phyloP scores from a whole-genome alignment of 2,113 vertebrate genomes.

The Dipodomys merriami region DNA sequence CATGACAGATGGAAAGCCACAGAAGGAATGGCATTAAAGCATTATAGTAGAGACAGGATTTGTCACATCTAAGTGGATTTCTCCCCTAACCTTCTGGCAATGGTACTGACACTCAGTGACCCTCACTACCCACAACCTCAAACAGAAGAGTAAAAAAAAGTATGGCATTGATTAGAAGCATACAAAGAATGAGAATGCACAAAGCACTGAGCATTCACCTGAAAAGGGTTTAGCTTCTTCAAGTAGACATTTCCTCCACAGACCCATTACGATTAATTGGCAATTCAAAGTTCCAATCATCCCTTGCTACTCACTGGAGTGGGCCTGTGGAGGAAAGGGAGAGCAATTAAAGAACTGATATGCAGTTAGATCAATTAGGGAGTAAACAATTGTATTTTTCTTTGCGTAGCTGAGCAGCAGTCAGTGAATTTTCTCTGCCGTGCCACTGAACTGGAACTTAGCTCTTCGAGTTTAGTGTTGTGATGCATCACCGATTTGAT shows the following conservation, averaged over 20 bases:
- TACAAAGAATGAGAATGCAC: not conserved
- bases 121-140: too few species aligned
- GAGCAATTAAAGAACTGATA: not conserved
- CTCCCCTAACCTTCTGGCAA: not conserved
- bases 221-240: not conserved
- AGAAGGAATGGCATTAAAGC: not conserved
- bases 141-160: not conserved
- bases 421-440: not conserved
- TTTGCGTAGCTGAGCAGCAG: not conserved
- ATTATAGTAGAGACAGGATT: not conserved
- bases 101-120: not conserved
- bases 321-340: not conserved
- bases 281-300: not conserved
- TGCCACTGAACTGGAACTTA: not conserved
- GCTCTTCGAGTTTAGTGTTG: not conserved
- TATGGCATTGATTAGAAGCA: not conserved
- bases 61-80: not conserved
- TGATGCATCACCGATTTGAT: not conserved
- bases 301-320: not conserved
- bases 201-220: not conserved
- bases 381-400: not conserved
- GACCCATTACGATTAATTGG: not conserved
- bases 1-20: not conserved
- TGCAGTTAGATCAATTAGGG: not conserved
- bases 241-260: not conserved